A percentile compares a stretch with the other conserved stretches of the same genome.
Evolutionary conservation across 1,140 invertebrate genomes (phyloP).

Genomic region (Drosophila tropicalis): DNA sequence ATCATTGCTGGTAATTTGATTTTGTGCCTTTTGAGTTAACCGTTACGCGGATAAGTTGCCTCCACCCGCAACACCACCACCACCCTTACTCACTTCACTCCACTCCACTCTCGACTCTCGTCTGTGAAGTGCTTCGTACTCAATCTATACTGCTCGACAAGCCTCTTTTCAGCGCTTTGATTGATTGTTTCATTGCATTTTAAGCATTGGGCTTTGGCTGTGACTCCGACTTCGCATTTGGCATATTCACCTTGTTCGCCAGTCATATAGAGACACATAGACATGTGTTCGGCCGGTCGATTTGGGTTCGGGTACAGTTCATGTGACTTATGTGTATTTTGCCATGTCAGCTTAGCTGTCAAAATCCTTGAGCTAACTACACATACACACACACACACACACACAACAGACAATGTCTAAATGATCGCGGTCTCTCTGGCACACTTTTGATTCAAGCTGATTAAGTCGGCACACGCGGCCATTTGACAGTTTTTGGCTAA

Average conservation of each 20-base stretch:
- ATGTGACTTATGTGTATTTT: slow-evolving; percentile 46
- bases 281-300: slow-evolving; percentile 51
- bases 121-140: neutral
- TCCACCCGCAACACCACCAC: slow-evolving; percentile 19
- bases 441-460: slow-evolving; percentile 57
- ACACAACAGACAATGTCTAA: slow-evolving; percentile 55
- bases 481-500: slow-evolving; percentile 51
- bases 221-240: slow-evolving; percentile 24
- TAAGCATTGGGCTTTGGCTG: slow-evolving; percentile 42
- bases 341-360: slow-evolving; percentile 76
- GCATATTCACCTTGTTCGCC: slow-evolving; percentile 64
- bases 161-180: slow-evolving; percentile 73
- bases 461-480: slow-evolving; percentile 52
- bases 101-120: neutral
- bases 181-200: slow-evolving; percentile 80
- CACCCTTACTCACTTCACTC: neutral
- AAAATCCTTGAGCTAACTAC: slow-evolving; percentile 66
- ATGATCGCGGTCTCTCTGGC: slow-evolving; percentile 53
- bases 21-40: slow-evolving; percentile 76
- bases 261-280: slow-evolving; percentile 49
- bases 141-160: slow-evolving; percentile 42
- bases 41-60: slow-evolving; percentile 52
- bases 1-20: slow-evolving; percentile 80
- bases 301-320: neutral
- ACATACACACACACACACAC: neutral